These are phyloP conservation scores for Brachystomella parvula DNA, from an alignment of 1,140 invertebrate species.

Conservation along the genomic window DNA sequence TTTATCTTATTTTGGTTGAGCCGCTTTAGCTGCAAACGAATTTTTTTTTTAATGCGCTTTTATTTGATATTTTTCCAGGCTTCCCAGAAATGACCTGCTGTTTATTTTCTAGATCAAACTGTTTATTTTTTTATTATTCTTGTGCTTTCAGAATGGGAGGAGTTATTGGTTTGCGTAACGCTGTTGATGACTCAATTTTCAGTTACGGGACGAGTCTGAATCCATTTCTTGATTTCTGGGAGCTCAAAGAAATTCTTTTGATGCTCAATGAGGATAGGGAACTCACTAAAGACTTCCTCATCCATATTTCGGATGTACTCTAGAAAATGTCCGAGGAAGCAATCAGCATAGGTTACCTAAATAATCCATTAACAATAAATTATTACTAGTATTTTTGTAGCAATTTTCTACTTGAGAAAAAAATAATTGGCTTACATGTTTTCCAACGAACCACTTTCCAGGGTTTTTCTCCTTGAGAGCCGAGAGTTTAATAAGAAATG, in stretches of 20 bases:
- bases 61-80: too few relatives aligned
- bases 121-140: too few relatives aligned
- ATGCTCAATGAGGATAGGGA: conserved; percentile 14
- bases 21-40: too few relatives aligned
- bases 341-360: conserved; percentile 59
- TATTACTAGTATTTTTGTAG: background rate
- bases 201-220: conserved; percentile 38
- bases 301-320: conserved; percentile 29
- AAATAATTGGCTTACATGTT: background rate
- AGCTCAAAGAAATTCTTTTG: conserved; percentile 17
- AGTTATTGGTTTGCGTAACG: too few relatives aligned
- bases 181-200: too few relatives aligned
- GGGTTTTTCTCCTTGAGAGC: conserved; percentile 6
- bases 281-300: conserved; percentile 13
- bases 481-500: background rate
- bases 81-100: too few relatives aligned
- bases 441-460: background rate
- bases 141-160: too few relatives aligned
- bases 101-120: too few relatives aligned
- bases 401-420: background rate
- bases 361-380: conserved; percentile 30
- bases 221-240: conserved; percentile 35
- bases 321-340: conserved; percentile 53
- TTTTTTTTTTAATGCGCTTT: too few relatives aligned
- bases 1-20: too few relatives aligned